These are phyloP conservation scores for Zosterops japonicus DNA, from an alignment of 2,113 vertebrate species.

Conservation along the genomic window DNA sequence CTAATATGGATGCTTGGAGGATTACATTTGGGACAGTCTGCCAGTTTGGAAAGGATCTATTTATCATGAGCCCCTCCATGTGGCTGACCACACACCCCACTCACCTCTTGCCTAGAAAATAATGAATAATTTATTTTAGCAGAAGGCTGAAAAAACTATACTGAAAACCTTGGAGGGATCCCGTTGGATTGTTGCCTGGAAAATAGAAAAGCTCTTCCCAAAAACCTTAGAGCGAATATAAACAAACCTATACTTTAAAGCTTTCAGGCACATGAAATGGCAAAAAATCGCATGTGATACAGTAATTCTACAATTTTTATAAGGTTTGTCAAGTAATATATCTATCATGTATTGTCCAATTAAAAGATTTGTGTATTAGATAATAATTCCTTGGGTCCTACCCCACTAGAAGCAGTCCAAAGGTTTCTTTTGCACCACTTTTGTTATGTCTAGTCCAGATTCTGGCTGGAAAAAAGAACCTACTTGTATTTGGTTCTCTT, in stretches of 20 bases:
- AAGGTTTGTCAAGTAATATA: not conserved
- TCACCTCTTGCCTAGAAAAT: not conserved
- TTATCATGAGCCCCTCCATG: not conserved
- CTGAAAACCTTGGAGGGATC: not conserved
- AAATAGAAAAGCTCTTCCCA: not conserved
- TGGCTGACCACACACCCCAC: too few species aligned
- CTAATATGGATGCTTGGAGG: not conserved
- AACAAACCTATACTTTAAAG: not conserved
- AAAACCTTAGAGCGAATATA: accelerated
- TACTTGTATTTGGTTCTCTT: not conserved
- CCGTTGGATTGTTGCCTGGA: not conserved
- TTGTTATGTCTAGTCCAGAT: not conserved
- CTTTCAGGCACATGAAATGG: not conserved
- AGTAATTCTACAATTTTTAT: not conserved
- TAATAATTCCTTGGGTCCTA: not conserved
- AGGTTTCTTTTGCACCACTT: not conserved
- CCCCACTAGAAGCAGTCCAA: not conserved
- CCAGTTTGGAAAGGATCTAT: not conserved
- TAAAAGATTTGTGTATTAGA: not conserved
- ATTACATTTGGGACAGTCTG: not conserved
- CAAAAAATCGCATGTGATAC: accelerated
- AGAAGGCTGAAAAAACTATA: not conserved
- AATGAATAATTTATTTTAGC: not conserved
- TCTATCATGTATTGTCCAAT: not conserved
- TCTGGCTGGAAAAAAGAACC: not conserved